Conservation (phyloP, 1,140 invertebrate genomes). For the Drosophila serrata region DNA sequence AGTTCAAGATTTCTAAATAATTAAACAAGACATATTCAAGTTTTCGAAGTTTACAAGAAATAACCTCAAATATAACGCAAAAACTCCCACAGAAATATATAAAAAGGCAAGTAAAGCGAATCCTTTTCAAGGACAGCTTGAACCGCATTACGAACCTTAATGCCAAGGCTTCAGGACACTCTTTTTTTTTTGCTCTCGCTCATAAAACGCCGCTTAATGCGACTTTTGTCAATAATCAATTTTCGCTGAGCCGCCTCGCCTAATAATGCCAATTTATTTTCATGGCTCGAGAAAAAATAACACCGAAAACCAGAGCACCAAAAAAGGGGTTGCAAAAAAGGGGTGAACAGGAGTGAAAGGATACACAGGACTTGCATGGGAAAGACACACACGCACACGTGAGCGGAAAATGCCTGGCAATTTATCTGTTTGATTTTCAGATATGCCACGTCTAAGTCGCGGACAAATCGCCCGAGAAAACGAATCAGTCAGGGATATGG, state of each 20-base stretch:
- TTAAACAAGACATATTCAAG: background rate
- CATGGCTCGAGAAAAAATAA: conserved; percentile 15
- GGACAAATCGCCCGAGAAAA: conserved; percentile 36
- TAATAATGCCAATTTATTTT: conserved; percentile 82
- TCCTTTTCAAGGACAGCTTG: conserved; percentile 59
- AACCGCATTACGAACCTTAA: conserved; percentile 71
- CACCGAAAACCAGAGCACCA: conserved; percentile 12
- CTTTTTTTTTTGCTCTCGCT: conserved; percentile 20
- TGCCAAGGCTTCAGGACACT: conserved; percentile 18
- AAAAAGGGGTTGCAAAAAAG: conserved; percentile 49
- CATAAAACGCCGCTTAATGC: conserved; percentile 77
- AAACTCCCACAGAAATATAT: background rate
- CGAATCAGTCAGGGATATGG: conserved; percentile 35
- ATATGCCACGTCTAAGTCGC: conserved; percentile 49
- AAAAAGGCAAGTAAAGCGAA: background rate
- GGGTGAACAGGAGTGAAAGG: conserved; percentile 8
- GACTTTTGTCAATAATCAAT: conserved; percentile 79
- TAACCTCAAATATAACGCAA: background rate
- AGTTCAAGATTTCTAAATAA: background rate
- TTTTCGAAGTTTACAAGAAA: background rate
- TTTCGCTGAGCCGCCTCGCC: conserved; percentile 65
- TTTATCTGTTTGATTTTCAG: conserved; percentile 78
- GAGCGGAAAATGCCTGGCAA: conserved; percentile 63
- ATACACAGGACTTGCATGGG: conserved; percentile 4
- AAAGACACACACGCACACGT: conserved; percentile 29